Percentiles rank a stretch among this genome's conserved stretches.
Conservation (phyloP, 1,140 invertebrate species). For the Lucilia cuprina region DNA sequence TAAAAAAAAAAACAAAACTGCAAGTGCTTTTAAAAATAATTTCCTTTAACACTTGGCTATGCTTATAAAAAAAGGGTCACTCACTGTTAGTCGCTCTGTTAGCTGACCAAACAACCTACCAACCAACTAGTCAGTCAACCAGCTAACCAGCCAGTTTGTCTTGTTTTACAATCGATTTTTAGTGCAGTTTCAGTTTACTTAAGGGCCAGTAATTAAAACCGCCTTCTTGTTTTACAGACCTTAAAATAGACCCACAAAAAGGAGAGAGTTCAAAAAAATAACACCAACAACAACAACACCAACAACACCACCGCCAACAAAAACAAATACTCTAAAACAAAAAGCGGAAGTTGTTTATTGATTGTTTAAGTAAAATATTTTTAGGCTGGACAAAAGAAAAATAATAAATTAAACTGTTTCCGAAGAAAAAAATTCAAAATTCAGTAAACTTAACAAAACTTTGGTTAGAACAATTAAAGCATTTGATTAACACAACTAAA, state of each 20-base stretch:
- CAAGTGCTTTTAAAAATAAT: background rate
- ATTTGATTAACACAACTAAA: too few relatives aligned
- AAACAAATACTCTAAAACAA: background rate
- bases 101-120: too few relatives aligned
- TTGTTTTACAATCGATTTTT: background rate
- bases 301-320: background rate
- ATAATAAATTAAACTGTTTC: too few relatives aligned
- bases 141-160: too few relatives aligned
- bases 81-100: background rate
- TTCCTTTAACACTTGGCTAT: background rate
- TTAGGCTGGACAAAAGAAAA: too few relatives aligned
- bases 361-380: background rate
- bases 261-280: too few relatives aligned
- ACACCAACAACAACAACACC: background rate
- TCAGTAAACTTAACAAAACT: too few relatives aligned
- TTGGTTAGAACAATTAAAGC: too few relatives aligned
- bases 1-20: background rate
- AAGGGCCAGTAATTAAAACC: constrained; percentile 20
- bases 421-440: too few relatives aligned
- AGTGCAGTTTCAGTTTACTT: constrained; percentile 20
- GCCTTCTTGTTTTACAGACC: background rate
- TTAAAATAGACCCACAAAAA: too few relatives aligned
- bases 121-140: too few relatives aligned
- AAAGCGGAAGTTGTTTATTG: constrained; percentile 29
- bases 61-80: background rate